Conservation (phyloP, 2,888 invertebrate genomes). For the Thymelicus lineola region DNA sequence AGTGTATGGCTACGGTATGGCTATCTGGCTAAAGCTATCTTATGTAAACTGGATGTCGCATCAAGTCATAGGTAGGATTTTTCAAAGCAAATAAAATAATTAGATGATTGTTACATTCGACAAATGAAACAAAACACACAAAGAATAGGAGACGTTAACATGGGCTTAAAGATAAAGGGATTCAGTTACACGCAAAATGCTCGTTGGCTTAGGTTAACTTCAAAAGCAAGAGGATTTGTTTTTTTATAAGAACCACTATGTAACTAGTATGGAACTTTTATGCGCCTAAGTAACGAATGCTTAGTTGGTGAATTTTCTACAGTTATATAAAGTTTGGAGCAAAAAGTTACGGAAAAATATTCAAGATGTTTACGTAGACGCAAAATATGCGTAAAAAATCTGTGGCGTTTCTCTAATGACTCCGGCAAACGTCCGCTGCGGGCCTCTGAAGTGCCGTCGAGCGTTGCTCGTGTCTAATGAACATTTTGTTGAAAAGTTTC, state of each 20-base stretch:
- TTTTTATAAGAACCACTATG: not conserved
- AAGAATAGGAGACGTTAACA: too few relatives aligned
- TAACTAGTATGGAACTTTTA: slow-evolving; percentile 32
- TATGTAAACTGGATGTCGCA: too few relatives aligned
- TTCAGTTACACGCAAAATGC: too few relatives aligned
- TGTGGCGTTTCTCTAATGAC: slow-evolving; percentile 36
- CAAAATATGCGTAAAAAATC: slow-evolving; percentile 35
- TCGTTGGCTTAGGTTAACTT: too few relatives aligned
- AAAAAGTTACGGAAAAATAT: slow-evolving; percentile 29
- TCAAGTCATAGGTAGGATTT: too few relatives aligned
- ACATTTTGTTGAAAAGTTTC: slow-evolving; percentile 23
- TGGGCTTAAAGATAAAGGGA: too few relatives aligned
- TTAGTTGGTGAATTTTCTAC: slow-evolving; percentile 12
- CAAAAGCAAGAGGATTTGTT: too few relatives aligned
- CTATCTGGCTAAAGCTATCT: too few relatives aligned
- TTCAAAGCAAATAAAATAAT: too few relatives aligned
- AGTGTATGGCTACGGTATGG: too few relatives aligned
- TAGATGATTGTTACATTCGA: too few relatives aligned
- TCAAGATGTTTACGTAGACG: slow-evolving; percentile 23
- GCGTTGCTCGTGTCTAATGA: slow-evolving; percentile 26
- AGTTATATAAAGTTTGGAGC: slow-evolving; percentile 28
- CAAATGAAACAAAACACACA: too few relatives aligned
- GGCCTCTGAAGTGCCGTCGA: slow-evolving; percentile 14
- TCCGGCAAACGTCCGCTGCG: slow-evolving; percentile 25
- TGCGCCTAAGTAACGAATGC: slow-evolving; percentile 13